These are phyloP conservation scores for Troilus luridus DNA, from an alignment of 2,888 invertebrate genomes.

Conservation along the genomic window DNA sequence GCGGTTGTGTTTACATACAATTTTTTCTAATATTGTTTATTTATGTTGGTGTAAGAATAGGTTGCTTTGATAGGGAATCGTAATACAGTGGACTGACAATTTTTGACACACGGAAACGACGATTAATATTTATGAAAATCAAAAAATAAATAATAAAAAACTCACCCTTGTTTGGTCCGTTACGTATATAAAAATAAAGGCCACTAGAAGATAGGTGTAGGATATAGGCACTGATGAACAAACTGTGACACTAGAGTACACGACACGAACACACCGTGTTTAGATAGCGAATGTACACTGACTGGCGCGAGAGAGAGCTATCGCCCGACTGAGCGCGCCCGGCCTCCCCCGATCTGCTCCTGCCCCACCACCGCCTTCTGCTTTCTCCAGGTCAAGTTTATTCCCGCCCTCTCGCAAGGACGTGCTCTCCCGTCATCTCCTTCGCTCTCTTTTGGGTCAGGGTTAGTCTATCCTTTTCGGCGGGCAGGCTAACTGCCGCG, in stretches of 20 bases:
- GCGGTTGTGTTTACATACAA: neutral
- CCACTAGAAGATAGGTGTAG: neutral
- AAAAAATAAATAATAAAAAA: neutral
- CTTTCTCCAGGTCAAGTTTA: constrained; percentile 47
- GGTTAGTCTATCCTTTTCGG: constrained; percentile 20
- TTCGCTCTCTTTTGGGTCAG: constrained; percentile 40
- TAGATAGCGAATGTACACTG: neutral
- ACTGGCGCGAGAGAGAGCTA: neutral
- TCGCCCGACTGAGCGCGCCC: neutral
- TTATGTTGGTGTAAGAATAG: neutral
- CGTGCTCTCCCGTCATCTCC: neutral
- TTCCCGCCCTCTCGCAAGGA: constrained; percentile 9
- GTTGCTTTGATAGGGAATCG: neutral
- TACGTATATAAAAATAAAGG: neutral
- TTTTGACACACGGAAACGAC: neutral
- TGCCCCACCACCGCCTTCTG: too few relatives aligned
- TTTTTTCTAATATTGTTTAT: neutral
- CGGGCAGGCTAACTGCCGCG: neutral
- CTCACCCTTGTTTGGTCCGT: constrained; percentile 33
- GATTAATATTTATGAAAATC: neutral
- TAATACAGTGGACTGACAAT: neutral
- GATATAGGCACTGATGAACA: neutral
- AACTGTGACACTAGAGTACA: neutral
- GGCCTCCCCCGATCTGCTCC: too few relatives aligned
- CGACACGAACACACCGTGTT: neutral